These are phyloP conservation scores for Rhamphomyia laevipes DNA, from an alignment of 2,888 invertebrate species.

Conservation along the genomic window DNA sequence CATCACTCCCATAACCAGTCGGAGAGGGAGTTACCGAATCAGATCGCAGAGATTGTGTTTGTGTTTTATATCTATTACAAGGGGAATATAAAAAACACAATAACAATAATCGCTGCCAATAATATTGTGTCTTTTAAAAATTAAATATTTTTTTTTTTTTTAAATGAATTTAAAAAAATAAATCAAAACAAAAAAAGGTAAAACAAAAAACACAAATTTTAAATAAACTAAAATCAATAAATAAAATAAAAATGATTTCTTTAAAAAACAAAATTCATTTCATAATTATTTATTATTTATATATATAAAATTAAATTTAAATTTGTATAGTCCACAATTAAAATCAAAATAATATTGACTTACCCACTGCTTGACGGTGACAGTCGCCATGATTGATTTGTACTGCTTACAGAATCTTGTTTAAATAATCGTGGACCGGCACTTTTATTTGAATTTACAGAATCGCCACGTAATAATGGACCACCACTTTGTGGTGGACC, in stretches of 20 bases:
- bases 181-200: not conserved
- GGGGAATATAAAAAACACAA: constrained; percentile 9
- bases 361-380: constrained; percentile 39
- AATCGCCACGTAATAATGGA: constrained; percentile 49
- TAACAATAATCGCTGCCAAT: constrained; percentile 10
- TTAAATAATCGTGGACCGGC: constrained; percentile 53
- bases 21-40: constrained; percentile 71
- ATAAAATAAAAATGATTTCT: not conserved
- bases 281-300: too few relatives aligned
- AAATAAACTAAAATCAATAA: not conserved
- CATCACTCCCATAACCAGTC: constrained; percentile 45
- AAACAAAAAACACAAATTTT: not conserved
- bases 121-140: constrained; percentile 2
- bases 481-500: constrained; percentile 47
- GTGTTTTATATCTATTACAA: constrained; percentile 35
- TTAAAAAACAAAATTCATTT: not conserved
- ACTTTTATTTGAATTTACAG: constrained; percentile 51
- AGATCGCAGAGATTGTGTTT: constrained; percentile 41
- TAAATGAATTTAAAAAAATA: not conserved
- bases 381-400: constrained; percentile 34
- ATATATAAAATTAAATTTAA: too few relatives aligned
- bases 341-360: constrained; percentile 16
- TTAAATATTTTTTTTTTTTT: constrained; percentile 2
- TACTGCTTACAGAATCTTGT: constrained; percentile 42
- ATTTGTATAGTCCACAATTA: too few relatives aligned